These are phyloP conservation scores for Ptilonorhynchus violaceus DNA, from an alignment of 2,113 vertebrate genomes.

Conservation along the genomic window DNA sequence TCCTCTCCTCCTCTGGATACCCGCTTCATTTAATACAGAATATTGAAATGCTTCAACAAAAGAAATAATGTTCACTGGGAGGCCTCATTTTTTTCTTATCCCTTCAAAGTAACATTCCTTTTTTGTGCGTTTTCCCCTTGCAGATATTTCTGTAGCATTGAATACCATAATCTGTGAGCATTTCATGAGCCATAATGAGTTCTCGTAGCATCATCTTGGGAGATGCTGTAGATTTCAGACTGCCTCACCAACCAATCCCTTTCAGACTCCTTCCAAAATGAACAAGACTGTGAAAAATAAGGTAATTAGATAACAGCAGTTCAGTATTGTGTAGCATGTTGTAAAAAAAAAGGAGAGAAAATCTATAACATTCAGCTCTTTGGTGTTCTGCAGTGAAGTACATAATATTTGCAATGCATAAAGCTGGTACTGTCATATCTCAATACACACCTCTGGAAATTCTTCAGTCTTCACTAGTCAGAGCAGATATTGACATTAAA, in stretches of 20 bases:
- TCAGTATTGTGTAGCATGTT: neutral
- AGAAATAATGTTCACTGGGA: neutral
- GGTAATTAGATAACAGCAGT: neutral
- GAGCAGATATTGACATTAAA: neutral
- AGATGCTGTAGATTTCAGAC: neutral
- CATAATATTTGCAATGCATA: neutral
- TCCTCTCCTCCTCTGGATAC: neutral
- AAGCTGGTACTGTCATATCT: neutral
- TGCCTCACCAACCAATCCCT: neutral
- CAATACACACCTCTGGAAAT: neutral
- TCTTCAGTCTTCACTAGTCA: neutral
- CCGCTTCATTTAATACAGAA: neutral
- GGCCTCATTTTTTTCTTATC: neutral
- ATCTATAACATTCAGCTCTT: neutral
- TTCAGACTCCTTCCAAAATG: neutral
- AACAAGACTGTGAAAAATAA: constrained; percentile 12
- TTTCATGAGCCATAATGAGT: neutral
- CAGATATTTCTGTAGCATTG: neutral
- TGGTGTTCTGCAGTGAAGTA: neutral
- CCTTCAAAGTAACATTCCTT: neutral
- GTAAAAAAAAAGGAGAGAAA: constrained; percentile 2
- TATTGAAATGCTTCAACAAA: neutral
- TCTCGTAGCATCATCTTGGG: neutral
- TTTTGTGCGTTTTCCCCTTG: neutral
- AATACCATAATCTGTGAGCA: neutral